Base-by-base conservation (phyloP, 2,888 invertebrate genomes). In the Nomada ferruginata region DNA sequence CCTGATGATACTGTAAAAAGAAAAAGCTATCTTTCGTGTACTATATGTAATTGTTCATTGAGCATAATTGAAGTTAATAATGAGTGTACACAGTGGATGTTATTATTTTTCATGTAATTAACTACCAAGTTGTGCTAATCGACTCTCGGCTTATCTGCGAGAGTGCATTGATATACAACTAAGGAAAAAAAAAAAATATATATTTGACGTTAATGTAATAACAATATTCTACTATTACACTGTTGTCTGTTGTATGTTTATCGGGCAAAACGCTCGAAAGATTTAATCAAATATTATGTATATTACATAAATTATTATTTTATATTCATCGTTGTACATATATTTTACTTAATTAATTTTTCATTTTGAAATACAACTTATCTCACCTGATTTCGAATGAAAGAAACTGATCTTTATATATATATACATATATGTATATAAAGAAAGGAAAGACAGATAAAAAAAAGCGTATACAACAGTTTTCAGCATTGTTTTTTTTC, bases 291-390 rank as follows among this genome's bases (percentile, higher is more conserved):
- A 92, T 92, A 91, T 90, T 90, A 91, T 91, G 91, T 92, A 91
- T 91, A 92, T 92, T 91, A 91, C 90, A 92, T 92, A 92, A 92
- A 92, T 92, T 92, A 92, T 92, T 92, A 92, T 92, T 92, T 92
- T 92, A 89, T 92, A 92, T 91, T 90, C 90, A 90, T 89, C 91
- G 90, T 92, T 92, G 92, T 92, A 92, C 89, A 91, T 85, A 88
- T 92, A 92, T 90, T 91, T 91, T 89, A 90, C 91, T 82, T 89
- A 47, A 63, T 47, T 60, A 47, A 36, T 47, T 89, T 90, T 91
- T 89, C 82, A 90, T 79, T 92, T 89, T 89, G 87, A 90, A 90
- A 91, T 92, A 92, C 84, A 91, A 89, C 77, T 90, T 90, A 87
- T 90, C 89, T 91, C 90, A 91, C 87, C 88, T 87, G 88, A 89